Conservation (phyloP, 2,888 invertebrate genomes). For the Odontomyia ornata region DNA sequence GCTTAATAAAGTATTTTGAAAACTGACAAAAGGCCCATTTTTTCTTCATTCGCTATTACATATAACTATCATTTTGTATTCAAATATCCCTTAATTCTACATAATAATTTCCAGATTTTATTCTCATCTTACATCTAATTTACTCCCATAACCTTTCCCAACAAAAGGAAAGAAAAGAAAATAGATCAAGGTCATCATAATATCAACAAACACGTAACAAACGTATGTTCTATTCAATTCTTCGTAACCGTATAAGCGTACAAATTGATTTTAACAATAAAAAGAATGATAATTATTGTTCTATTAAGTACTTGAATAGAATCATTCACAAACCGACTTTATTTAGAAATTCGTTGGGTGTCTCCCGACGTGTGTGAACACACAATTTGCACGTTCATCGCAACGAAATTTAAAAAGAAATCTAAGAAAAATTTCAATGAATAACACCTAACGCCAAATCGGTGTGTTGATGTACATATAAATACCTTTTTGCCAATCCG, state of each 20-base stretch:
- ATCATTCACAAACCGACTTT: neutral
- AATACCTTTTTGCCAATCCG: neutral
- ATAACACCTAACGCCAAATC: too few species aligned
- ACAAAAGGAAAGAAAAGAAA: too few species aligned
- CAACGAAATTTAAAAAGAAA: neutral
- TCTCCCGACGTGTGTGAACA: neutral
- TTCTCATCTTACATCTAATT: too few species aligned
- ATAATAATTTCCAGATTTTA: too few species aligned
- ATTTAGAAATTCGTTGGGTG: constrained; percentile 1
- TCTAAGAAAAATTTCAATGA: neutral
- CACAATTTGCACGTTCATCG: neutral
- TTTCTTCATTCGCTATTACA: too few species aligned
- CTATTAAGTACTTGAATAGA: neutral
- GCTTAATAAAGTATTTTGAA: too few species aligned
- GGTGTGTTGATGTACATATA: neutral
- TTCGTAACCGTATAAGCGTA: neutral
- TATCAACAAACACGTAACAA: neutral
- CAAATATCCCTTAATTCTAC: too few species aligned
- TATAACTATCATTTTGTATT: too few species aligned
- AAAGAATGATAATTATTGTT: neutral
- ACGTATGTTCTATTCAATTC: neutral
- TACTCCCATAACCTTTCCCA: neutral
- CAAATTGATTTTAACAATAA: neutral
- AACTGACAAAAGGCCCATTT: too few species aligned
- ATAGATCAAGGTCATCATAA: neutral